Percentiles rank a stretch among this genome's conserved stretches.
Evolutionary conservation across 2,888 invertebrate genomes (phyloP).

Genomic region (Lepidonotus clava): DNA sequence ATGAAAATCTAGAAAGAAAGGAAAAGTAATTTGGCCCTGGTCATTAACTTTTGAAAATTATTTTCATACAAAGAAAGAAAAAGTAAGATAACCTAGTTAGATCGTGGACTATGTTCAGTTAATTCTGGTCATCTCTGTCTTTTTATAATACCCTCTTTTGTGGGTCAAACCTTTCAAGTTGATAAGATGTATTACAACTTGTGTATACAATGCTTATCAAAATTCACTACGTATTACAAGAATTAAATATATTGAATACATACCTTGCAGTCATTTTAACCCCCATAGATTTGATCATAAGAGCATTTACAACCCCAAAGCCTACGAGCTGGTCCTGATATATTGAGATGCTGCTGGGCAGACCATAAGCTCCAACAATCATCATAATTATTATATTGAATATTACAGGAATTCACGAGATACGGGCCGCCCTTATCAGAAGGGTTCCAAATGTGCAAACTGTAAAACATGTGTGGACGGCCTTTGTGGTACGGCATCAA

Average conservation of each 20-base stretch:
- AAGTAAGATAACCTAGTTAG: background rate
- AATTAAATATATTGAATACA: background rate
- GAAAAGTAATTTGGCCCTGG: background rate
- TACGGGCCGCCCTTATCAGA: background rate
- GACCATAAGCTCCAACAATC: background rate
- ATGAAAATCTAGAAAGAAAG: background rate
- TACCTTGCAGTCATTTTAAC: background rate
- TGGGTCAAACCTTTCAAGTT: too few species aligned
- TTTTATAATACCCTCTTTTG: too few species aligned
- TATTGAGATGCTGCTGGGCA: background rate
- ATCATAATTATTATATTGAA: background rate
- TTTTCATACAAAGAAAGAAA: background rate
- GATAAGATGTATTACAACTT: too few species aligned
- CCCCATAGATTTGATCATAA: background rate
- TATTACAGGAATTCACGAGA: conserved; percentile 9
- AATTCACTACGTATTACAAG: background rate
- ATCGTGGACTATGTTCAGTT: background rate
- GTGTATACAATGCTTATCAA: too few species aligned
- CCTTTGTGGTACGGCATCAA: conserved; percentile 36
- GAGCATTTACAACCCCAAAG: background rate
- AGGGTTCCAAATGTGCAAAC: background rate
- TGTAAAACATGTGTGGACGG: background rate
- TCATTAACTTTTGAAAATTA: background rate
- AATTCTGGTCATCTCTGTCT: background rate
- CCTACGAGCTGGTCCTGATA: background rate